These are phyloP conservation scores for Corythucha ciliata DNA, from an alignment of 2,888 invertebrate species.

Conservation along the genomic window DNA sequence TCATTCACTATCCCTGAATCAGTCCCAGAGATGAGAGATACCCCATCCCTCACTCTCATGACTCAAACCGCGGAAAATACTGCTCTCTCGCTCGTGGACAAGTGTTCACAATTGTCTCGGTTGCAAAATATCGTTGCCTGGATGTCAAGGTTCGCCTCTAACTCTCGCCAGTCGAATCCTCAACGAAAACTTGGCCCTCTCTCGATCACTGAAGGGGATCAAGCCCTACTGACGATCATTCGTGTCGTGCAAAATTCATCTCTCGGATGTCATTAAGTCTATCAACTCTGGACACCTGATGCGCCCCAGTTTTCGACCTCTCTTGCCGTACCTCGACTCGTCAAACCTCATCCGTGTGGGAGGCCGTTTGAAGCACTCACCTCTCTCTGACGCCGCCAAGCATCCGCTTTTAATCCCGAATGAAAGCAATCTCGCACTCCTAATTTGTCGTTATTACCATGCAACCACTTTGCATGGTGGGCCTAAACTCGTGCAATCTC, in stretches of 20 bases:
- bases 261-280: neutral
- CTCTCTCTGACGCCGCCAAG: conserved; percentile 7
- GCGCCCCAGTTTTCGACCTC: no score
- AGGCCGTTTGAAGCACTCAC: conserved; percentile 1
- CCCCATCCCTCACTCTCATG: neutral
- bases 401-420: conserved; percentile 19
- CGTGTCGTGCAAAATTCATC: neutral
- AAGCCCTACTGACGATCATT: neutral
- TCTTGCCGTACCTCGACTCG: neutral
- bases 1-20: neutral
- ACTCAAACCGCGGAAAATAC: neutral
- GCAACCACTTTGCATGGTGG: conserved; percentile 26
- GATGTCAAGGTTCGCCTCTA: neutral
- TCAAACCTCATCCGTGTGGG: conserved; percentile 4
- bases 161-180: neutral
- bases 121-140: neutral
- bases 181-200: conserved; percentile 1
- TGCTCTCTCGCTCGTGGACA: neutral
- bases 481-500: conserved; percentile 20
- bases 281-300: no score
- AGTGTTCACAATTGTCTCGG: neutral
- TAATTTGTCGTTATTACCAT: conserved; percentile 30
- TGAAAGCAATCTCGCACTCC: conserved; percentile 14
- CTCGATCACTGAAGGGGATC: neutral
- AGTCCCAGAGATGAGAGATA: neutral